Percentiles rank a stretch among this genome's conserved stretches.
phyloP scores from a whole-genome alignment of 2,888 invertebrate species.

The Anarsia innoxiella region DNA sequence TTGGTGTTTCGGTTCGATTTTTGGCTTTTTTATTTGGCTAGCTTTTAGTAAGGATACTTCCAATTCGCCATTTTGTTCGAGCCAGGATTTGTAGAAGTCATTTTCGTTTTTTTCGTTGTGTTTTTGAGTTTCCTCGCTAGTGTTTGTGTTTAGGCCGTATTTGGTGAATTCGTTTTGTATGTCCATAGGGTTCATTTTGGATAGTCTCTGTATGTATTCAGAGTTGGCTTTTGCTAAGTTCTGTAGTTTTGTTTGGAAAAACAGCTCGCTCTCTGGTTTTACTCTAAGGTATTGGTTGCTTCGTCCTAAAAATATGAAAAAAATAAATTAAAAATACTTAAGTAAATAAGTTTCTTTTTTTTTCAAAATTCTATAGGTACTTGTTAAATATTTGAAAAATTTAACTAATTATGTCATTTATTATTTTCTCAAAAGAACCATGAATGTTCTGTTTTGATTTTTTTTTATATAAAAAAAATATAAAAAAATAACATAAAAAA shows the following conservation, averaged over 20 bases:
- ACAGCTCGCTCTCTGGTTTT: slow-evolving; percentile 62
- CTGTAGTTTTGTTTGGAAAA: slow-evolving; percentile 58
- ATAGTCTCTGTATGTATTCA: slow-evolving; percentile 50
- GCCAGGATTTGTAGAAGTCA: slow-evolving; percentile 66
- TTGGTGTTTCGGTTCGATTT: slow-evolving; percentile 37
- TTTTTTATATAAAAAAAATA: slow-evolving; percentile 4
- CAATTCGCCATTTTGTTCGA: slow-evolving; percentile 66
- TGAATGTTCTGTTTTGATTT: slow-evolving; percentile 55
- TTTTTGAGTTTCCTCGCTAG: slow-evolving; percentile 37
- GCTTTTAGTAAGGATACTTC: slow-evolving; percentile 63
- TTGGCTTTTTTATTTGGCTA: slow-evolving; percentile 46
- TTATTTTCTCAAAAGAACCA: slow-evolving; percentile 54
- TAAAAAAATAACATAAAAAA: slow-evolving; percentile 21
- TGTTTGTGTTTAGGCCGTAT: slow-evolving; percentile 53
- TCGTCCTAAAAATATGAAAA: slow-evolving; percentile 36
- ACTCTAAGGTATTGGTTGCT: slow-evolving; percentile 44
- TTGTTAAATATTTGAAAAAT: too few relatives aligned
- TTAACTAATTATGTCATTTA: too few relatives aligned
- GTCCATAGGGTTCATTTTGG: slow-evolving; percentile 58
- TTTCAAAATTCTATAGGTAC: too few relatives aligned
- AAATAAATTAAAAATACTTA: background rate
- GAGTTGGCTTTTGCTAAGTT: slow-evolving; percentile 53
- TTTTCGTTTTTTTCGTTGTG: slow-evolving; percentile 46
- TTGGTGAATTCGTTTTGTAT: slow-evolving; percentile 60
- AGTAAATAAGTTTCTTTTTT: background rate